Evolutionary conservation across 1,140 invertebrate species (phyloP).

Genomic region (Ectropis grisescens): DNA sequence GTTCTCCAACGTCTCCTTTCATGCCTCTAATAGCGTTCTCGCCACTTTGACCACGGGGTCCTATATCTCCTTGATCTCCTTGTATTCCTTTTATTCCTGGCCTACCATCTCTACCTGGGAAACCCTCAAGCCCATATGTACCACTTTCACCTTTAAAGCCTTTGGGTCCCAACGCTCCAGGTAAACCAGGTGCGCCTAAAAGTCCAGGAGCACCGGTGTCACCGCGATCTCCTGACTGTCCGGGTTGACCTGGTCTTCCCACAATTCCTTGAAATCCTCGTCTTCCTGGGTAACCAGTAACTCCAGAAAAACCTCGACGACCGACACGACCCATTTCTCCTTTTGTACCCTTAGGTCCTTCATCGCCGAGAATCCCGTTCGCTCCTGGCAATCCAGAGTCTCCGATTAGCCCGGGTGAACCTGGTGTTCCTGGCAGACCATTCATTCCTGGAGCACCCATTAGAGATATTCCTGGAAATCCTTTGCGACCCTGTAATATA

Average conservation of each 20-base stretch:
- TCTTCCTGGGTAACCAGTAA: constrained; percentile 42
- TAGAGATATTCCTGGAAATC: constrained; percentile 37
- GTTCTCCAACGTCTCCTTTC: constrained; percentile 57
- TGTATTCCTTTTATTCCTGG: constrained; percentile 77
- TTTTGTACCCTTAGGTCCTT: constrained; percentile 58
- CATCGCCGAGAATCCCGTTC: constrained; percentile 51
- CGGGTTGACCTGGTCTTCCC: constrained; percentile 72
- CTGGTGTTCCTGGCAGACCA: constrained; percentile 61
- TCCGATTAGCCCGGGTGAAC: constrained; percentile 66
- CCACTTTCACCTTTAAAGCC: constrained; percentile 73
- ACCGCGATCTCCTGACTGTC: constrained; percentile 67
- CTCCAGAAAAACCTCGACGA: constrained; percentile 48
- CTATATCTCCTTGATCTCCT: constrained; percentile 62
- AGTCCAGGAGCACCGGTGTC: constrained; percentile 68
- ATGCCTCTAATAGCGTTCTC: constrained; percentile 61
- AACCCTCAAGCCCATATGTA: constrained; percentile 22
- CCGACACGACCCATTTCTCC: constrained; percentile 65
- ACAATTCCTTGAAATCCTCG: constrained; percentile 69
- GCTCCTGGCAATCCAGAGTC: constrained; percentile 60
- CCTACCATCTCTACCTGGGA: constrained; percentile 55
- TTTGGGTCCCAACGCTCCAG: constrained; percentile 69
- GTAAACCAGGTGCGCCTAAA: constrained; percentile 68
- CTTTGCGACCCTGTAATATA: constrained; percentile 46
- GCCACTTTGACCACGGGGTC: constrained; percentile 59
- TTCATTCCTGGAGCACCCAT: constrained; percentile 54